These are phyloP conservation scores for Trigoniulus corallinus DNA, from an alignment of 1,140 invertebrate species.

Conservation along the genomic window DNA sequence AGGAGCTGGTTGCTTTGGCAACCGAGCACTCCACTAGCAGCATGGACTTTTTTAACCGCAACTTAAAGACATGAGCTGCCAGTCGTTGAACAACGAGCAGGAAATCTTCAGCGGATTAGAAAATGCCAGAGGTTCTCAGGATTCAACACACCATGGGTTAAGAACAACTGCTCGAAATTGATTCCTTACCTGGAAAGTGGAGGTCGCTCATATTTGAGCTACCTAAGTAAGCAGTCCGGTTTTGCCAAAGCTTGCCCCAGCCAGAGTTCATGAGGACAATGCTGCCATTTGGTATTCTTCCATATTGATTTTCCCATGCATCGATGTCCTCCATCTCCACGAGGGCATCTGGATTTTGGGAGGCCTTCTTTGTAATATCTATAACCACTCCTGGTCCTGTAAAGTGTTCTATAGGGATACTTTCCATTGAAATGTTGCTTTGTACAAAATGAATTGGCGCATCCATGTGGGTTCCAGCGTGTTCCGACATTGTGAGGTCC, in stretches of 20 bases:
- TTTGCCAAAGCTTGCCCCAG: slow-evolving; percentile 26
- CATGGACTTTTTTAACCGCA: no score
- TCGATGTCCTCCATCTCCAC: slow-evolving; percentile 20
- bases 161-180: no score
- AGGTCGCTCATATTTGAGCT: slow-evolving; percentile 15
- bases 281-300: slow-evolving; percentile 24
- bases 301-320: slow-evolving; percentile 29
- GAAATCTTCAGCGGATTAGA: no score
- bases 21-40: no score
- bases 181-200: no score
- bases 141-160: no score
- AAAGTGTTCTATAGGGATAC: slow-evolving; percentile 14
- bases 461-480: slow-evolving; percentile 22
- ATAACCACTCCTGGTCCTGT: slow-evolving; percentile 31
- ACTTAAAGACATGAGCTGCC: no score
- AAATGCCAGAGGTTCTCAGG: no score
- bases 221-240: slow-evolving; percentile 11
- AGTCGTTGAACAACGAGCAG: no score
- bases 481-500: no score
- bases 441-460: slow-evolving; percentile 18
- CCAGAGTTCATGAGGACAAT: slow-evolving; percentile 37
- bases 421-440: slow-evolving; percentile 9
- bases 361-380: slow-evolving; percentile 31
- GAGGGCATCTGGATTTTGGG: slow-evolving; percentile 11
- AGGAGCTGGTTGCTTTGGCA: no score